Evolutionary conservation across 2,888 invertebrate species (phyloP), one percentile per base, ranked within the genome.

Genomic region (Tuta absoluta): DNA sequence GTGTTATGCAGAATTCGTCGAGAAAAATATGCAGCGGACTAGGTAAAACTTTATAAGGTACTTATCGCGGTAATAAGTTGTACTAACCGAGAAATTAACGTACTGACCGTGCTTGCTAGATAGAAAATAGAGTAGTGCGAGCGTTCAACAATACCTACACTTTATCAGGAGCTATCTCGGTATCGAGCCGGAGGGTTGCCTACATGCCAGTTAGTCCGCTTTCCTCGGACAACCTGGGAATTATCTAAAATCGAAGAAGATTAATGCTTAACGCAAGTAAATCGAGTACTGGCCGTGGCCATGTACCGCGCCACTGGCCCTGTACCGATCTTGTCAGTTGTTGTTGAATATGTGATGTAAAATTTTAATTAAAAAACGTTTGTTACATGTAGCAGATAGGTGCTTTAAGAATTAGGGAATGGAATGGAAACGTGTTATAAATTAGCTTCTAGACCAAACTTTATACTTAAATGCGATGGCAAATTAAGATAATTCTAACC

Each of bases 171-270:
- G 64, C 66, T 66, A 76, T 77, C 74, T 63, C 63, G 56, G 48
- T 62, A 66, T 64, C 59, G 68, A 71, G 68, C 72, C 58, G 62
- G 63, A 66, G 74, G 72, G 73, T 72, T 72, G 71, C 73, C 69
- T 72, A 73, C 72, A 74, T 72, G 71, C 74, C 73, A 71, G 76
- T 76, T 75, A 74, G 69, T 65, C 72, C 70, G 76, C 81, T 82
- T 82, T 81, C 76, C 72, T 75, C 63, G 58, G 67, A 66, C 71
- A 73, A 75, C 69, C 74, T 69, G 69, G 66, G 72, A 74, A 79
- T 81, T 81, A 84, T 83, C 81, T 78, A 71, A 75, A 78, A 83
- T 84, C 80, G 80, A 81, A 78, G 80, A 81, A 77, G 80, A 82
- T 82, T 78, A 80, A 84, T 81, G 77, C 77, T 66, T 63, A 62